Conservation (phyloP, 2,113 vertebrate genomes). For the Ranitomeya variabilis region DNA sequence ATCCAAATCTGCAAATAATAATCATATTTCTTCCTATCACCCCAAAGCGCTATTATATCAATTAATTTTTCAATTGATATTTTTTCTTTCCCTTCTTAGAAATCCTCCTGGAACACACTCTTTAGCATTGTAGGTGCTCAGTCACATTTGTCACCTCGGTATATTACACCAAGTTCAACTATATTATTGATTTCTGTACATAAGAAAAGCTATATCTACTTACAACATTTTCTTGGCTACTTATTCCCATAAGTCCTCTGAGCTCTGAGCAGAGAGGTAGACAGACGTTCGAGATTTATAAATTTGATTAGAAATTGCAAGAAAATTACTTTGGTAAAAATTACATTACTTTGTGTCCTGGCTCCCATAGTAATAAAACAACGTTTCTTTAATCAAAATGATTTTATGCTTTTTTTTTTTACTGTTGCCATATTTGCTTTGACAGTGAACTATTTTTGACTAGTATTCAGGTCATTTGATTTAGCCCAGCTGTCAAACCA, state of each 20-base stretch:
- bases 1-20: no score
- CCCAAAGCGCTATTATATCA: neutral
- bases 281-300: constrained; percentile 30
- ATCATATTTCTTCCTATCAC: neutral
- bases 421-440: constrained; percentile 30
- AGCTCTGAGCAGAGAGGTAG: neutral
- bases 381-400: constrained; percentile 39
- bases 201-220: constrained; percentile 33
- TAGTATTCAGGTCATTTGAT: constrained; percentile 53
- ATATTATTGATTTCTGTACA: constrained; percentile 40
- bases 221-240: constrained; percentile 31
- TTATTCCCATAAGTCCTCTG: constrained; percentile 24
- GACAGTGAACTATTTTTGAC: constrained; percentile 53
- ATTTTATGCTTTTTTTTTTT: constrained; percentile 21
- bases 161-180: constrained; percentile 17
- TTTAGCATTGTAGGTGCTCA: neutral
- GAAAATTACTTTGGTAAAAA: constrained; percentile 27
- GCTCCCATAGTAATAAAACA: constrained; percentile 19
- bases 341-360: constrained; percentile 5
- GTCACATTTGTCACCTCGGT: constrained; percentile 26
- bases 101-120: neutral
- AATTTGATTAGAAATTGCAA: constrained; percentile 33
- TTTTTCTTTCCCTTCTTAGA: neutral
- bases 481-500: constrained; percentile 50
- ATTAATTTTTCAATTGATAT: neutral